Evolutionary conservation across 2,797 vertebrate genomes (phyloP).

Genomic region (Petrocephalus sullivani): DNA sequence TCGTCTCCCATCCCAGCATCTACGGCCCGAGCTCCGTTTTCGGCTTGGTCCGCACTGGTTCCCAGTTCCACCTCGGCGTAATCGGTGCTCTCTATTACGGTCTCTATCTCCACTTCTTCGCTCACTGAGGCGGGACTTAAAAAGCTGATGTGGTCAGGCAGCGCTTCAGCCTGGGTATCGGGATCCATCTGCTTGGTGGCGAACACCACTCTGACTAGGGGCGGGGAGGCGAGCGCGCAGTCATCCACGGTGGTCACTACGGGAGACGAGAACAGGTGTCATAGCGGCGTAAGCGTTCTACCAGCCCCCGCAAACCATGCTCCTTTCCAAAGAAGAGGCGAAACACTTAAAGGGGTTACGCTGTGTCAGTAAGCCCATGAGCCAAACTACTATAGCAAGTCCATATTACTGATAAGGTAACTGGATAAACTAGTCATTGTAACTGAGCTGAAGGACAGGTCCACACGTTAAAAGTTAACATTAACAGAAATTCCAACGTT

Average conservation of each 20-base stretch:
- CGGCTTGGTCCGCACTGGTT: constrained; percentile 33
- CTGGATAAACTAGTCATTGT: not conserved
- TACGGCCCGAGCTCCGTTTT: constrained; percentile 28
- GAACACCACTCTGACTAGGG: not conserved
- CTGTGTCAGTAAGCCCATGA: not conserved
- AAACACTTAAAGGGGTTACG: not conserved
- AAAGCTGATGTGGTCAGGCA: constrained; percentile 44
- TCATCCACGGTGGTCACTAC: constrained; percentile 50
- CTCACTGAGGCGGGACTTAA: constrained; percentile 48
- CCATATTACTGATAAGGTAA: not conserved
- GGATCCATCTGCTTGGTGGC: constrained; percentile 16
- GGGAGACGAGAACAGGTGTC: not conserved
- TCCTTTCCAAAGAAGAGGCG: not conserved
- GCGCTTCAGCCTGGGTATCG: constrained; percentile 29
- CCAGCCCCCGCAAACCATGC: not conserved
- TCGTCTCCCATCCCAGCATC: constrained; percentile 10
- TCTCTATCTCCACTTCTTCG: constrained; percentile 46
- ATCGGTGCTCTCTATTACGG: constrained; percentile 54
- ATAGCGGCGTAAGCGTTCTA: not conserved
- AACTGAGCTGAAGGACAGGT: not conserved
- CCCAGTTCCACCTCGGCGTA: constrained; percentile 60
- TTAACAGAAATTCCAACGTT: no score
- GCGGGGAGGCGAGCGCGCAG: constrained; percentile 40
- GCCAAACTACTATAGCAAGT: not conserved
- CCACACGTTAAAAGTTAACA: not conserved